Conservation (phyloP, 2,797 vertebrate genomes). For the Enteromius treurensis region DNA sequence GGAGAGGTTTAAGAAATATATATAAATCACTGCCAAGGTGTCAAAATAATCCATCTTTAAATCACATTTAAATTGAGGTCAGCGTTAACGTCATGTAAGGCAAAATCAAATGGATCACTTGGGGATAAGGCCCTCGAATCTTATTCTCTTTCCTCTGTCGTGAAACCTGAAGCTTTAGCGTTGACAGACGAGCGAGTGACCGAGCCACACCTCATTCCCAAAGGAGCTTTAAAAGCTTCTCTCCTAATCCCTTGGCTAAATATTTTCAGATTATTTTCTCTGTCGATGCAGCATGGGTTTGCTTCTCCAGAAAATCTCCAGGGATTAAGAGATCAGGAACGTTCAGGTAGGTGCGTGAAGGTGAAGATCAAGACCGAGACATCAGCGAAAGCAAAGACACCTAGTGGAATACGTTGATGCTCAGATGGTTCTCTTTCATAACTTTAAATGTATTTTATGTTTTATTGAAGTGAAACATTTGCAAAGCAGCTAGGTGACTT, state of each 20-base stretch:
- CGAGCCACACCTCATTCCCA: constrained; percentile 30
- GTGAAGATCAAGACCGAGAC: constrained; percentile 11
- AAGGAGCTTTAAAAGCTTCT: constrained; percentile 61
- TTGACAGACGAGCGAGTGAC: constrained; percentile 37
- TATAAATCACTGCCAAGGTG: not conserved
- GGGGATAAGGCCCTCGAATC: not conserved
- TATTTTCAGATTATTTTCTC: constrained; percentile 58
- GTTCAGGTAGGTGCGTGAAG: constrained; percentile 35
- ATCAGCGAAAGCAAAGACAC: constrained; percentile 5
- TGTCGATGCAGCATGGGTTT: constrained; percentile 54
- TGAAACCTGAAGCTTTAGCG: constrained; percentile 58
- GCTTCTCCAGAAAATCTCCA: constrained; percentile 51
- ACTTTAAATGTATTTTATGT: not conserved
- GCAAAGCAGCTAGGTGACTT: not conserved
- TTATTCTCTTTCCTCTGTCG: constrained; percentile 12
- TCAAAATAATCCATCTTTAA: not conserved
- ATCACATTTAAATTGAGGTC: not conserved
- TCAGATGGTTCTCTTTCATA: not conserved
- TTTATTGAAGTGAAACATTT: not conserved
- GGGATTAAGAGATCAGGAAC: constrained; percentile 62
- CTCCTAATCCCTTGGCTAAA: constrained; percentile 67
- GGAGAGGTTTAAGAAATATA: not conserved
- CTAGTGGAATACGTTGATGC: not conserved
- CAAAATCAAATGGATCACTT: constrained; percentile 14
- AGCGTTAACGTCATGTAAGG: constrained; percentile 36